Base-by-base conservation (phyloP, 2,113 vertebrate genomes). In the Tachysurus fulvidraco region DNA sequence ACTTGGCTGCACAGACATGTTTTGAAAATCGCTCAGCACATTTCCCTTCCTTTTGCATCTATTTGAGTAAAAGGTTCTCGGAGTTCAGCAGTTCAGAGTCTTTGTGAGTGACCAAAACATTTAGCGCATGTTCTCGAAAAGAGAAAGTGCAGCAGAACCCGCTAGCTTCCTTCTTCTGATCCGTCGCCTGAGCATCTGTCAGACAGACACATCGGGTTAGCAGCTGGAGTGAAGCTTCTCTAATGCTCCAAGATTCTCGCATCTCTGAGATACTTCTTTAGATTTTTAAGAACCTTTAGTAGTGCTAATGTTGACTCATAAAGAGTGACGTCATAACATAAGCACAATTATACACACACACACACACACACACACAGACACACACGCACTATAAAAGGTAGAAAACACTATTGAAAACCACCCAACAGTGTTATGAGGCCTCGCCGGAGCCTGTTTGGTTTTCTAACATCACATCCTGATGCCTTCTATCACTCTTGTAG, bases 21-120 rank as follows among this genome's bases (percentile, higher is more conserved):
- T 55, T 41, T 55, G 25, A 25, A 54, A 16, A 57, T 60, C 4
- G 11, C 55, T 25, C 52, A 1, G 30, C 10, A 4, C 78, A 81
- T 81, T 81, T 81, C 78, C 78, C 55, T 81, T 60, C 8, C 55
- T 81, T 81, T 81, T 81, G 78, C 78, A 81, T 81, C 23, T 23
- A 81, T 60, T 81, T 81, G 78, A 19, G 11, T 81, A 30, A 60
- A 25, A 41, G 9, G 55, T 79, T 79, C 52, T 36, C 1, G 1
- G 7, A 57, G 77, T 60, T 60, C 55, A 60, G 78, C 17, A 79
- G 28, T n/a, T 55, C 52, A 16, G 13, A 5, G 8, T 52, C 5
- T 3, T 10, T 16, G n/a, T 0, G 60, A 44, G 30, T 23, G 30
- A 9, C 78, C 78, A 21, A 17, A 57, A 19, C 16, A 17, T 54